These are phyloP conservation scores for Notolabrus celidotus DNA, from an alignment of 2,797 vertebrate genomes.

Conservation along the genomic window DNA sequence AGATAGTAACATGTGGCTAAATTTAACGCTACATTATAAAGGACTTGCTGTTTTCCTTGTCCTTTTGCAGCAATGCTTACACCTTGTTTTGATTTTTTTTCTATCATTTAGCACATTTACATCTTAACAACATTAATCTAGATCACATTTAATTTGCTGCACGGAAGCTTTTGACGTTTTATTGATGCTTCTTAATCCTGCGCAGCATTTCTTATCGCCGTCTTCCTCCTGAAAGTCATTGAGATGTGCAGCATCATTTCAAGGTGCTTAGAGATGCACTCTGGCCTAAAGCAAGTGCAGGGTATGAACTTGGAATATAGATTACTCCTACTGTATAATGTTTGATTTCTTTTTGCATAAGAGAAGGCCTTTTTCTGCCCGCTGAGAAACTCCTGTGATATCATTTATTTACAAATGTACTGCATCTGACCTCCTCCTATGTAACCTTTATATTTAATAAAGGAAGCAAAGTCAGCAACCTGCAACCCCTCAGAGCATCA, in stretches of 20 bases:
- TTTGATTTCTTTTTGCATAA: not conserved
- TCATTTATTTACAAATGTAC: not conserved
- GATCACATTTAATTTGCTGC: not conserved
- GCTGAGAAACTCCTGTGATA: not conserved
- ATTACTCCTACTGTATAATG: not conserved
- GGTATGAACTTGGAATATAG: not conserved
- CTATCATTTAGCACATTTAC: no score
- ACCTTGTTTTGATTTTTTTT: no score
- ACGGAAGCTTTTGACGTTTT: not conserved
- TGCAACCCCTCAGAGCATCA: not conserved
- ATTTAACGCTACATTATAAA: no score
- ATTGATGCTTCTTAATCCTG: not conserved
- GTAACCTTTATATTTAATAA: not conserved
- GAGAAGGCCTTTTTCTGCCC: not conserved
- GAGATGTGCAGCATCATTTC: constrained; percentile 7
- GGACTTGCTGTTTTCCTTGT: no score
- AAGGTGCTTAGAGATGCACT: constrained; percentile 3
- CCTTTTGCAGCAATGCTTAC: no score
- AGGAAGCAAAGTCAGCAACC: not conserved
- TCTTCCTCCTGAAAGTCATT: not conserved
- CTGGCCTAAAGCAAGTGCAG: not conserved
- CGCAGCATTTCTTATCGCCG: not conserved
- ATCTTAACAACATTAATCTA: no score
- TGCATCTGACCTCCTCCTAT: not conserved
- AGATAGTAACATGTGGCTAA: no score